A percentile compares a stretch with the other conserved stretches of the same genome.
Conservation (phyloP, 2,113 vertebrate species). For the Corynorhinus townsendii region DNA sequence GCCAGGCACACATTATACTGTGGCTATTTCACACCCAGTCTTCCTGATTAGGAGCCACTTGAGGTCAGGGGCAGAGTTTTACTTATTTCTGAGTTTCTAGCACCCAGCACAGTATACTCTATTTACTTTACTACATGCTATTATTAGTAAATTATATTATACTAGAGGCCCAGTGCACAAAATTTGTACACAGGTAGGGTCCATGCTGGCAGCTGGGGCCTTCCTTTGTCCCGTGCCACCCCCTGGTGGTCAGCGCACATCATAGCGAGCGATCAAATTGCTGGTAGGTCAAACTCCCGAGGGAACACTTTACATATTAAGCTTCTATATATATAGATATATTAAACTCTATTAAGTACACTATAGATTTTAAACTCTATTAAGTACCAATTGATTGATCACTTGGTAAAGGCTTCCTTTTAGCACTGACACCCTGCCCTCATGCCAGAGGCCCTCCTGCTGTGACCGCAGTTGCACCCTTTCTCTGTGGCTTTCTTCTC, state of each 20-base stretch:
- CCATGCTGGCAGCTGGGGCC: no score
- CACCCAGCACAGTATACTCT: background rate
- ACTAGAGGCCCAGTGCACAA: no score
- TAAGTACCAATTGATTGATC: background rate
- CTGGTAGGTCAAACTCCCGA: no score
- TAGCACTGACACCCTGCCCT: accelerated
- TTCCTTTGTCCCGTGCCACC: no score
- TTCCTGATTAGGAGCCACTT: background rate
- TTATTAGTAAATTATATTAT: background rate
- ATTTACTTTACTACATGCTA: background rate
- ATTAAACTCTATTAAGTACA: background rate
- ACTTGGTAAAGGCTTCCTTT: background rate
- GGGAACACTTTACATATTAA: no score
- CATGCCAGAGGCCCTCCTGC: background rate
- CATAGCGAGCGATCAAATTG: no score
- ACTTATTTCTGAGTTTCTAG: background rate
- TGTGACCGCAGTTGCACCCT: background rate
- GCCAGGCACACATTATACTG: accelerated
- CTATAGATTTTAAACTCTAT: background rate
- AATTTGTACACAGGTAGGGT: no score
- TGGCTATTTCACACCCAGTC: background rate
- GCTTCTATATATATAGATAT: no score
- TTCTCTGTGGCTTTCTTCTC: background rate
- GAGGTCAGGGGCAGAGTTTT: background rate
- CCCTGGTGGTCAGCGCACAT: no score